A percentile compares a stretch with the other conserved stretches of the same genome.
Conservation (phyloP, 2,113 vertebrate genomes). For the Poeciliopsis retropinna region DNA sequence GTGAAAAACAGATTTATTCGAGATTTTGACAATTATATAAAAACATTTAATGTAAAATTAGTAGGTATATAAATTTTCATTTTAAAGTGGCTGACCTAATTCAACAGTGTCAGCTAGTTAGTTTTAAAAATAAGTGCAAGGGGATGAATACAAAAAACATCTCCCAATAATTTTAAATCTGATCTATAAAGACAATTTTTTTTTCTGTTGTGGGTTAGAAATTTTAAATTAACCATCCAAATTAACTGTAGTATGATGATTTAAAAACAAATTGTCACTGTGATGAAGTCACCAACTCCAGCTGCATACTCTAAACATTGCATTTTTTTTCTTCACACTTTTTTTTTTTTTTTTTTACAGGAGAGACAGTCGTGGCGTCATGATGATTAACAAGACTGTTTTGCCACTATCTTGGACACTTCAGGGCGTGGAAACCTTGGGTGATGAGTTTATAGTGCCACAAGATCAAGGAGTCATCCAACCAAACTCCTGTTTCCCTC, state of each 20-base stretch:
- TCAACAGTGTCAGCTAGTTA: too few relatives aligned
- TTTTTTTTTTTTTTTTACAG: slow-evolving; percentile 62
- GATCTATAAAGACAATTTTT: too few relatives aligned
- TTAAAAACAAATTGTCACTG: neutral
- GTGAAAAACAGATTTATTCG: too few relatives aligned
- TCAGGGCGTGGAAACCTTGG: slow-evolving; percentile 84
- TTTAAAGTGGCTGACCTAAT: too few relatives aligned
- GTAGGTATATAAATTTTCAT: too few relatives aligned
- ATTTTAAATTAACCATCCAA: neutral
- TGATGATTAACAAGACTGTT: slow-evolving; percentile 79
- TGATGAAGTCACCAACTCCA: neutral
- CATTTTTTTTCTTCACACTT: neutral
- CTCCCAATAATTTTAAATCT: too few relatives aligned
- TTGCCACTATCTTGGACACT: slow-evolving; percentile 86
- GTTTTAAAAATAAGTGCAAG: too few relatives aligned
- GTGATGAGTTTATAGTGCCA: slow-evolving; percentile 82
- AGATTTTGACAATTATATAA: too few relatives aligned
- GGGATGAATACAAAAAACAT: too few relatives aligned
- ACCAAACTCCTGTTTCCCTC: slow-evolving; percentile 63
- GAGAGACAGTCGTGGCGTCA: slow-evolving; percentile 74
- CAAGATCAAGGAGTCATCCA: slow-evolving; percentile 76
- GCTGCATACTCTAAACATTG: neutral
- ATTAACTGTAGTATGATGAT: neutral
- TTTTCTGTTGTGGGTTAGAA: neutral
- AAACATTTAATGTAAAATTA: too few relatives aligned